phyloP scores from a whole-genome alignment of 35 echinoderm and acorn worm genomes.

The Holothuria glaberrima region DNA sequence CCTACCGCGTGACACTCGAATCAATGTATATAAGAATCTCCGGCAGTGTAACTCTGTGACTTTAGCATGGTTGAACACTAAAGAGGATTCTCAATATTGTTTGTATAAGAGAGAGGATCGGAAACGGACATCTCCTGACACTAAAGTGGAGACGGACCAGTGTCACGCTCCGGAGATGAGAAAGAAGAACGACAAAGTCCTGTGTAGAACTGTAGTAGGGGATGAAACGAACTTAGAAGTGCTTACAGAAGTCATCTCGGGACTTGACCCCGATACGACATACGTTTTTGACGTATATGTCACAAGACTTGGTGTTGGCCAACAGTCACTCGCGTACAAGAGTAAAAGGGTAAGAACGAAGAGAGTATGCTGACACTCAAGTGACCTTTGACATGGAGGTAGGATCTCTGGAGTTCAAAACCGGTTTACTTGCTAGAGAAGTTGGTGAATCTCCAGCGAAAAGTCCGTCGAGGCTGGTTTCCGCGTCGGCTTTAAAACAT shows the following conservation, averaged over 20 bases:
- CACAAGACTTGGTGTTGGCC: conserved; percentile 73
- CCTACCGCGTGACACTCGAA: conserved; percentile 77
- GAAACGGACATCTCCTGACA: conserved; percentile 40
- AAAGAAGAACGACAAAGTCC: conserved; percentile 93
- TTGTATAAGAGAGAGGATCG: conserved; percentile 88
- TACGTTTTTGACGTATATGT: conserved; percentile 98
- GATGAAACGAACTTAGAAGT: conserved; percentile 71
- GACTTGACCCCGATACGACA: conserved; percentile 71
- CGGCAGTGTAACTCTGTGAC: conserved; percentile 92
- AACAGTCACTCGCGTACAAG: conserved; percentile 83
- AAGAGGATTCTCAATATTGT: conserved; percentile 93
- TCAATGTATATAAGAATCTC: conserved; percentile 89
- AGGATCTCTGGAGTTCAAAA: neutral
- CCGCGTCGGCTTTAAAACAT: too few relatives aligned
- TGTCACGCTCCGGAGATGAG: conserved; percentile 93
- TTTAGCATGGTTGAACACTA: conserved; percentile 90
- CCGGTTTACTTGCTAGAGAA: too few relatives aligned
- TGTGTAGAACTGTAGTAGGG: conserved; percentile 74
- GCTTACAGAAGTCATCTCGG: conserved; percentile 75
- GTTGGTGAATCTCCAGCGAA: too few relatives aligned
- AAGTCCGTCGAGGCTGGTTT: too few relatives aligned
- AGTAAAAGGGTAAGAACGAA: conserved; percentile 92
- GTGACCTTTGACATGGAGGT: conserved; percentile 51
- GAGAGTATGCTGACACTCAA: conserved; percentile 73
- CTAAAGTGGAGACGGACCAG: conserved; percentile 35